Evolutionary conservation across 2,797 vertebrate species (phyloP), one percentile per base, ranked within the genome.

Genomic region (Gambelia wislizenii): DNA sequence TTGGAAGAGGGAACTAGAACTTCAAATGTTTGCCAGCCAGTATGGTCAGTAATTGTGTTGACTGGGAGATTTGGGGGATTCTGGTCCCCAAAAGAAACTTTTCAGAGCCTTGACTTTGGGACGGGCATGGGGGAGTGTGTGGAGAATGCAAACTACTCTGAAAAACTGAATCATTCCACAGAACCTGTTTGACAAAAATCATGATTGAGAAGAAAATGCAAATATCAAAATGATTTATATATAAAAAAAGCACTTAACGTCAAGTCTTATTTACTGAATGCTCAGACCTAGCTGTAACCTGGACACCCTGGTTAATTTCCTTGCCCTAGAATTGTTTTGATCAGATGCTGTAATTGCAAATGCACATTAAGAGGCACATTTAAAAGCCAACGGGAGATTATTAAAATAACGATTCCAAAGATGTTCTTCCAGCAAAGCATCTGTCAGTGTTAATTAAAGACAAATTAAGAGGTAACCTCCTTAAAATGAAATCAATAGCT

Each of bases 381-480:
- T 95, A 90, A 95, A 95, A 92, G 88, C 93, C 94, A 95, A 96
- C 90, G 94, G 89, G 86, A 93, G 90, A 70, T 93, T 96, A 95
- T 95, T 95, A 96, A 93, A 95, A 95, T 93, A 95, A 92, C 85
- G 76, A 96, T 96, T 94, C 93, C 90, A 93, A 94, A 84, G 93
- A 92, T 94, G 92, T 93, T 95, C 87, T 90, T 83, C 92, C 92
- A 95, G 92, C 92, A 91, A 91, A 96, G 96, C 96, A 96, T 94
- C 95, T 97, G 95, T 93, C 93, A 94, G 93, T 89, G 92, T 92
- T 96, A 96, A 96, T 96, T 96, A 96, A 95, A 95, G 95, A 90
- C 87, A 91, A 94, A 91, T 96, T 91, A 94, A 42, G 91, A 96
- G 70, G 54, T 93, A 95, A 95, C 90, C 89, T 92, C 91, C 93